Base-by-base conservation (phyloP, 2,113 vertebrate genomes). In the Leucopternis melanops region DNA sequence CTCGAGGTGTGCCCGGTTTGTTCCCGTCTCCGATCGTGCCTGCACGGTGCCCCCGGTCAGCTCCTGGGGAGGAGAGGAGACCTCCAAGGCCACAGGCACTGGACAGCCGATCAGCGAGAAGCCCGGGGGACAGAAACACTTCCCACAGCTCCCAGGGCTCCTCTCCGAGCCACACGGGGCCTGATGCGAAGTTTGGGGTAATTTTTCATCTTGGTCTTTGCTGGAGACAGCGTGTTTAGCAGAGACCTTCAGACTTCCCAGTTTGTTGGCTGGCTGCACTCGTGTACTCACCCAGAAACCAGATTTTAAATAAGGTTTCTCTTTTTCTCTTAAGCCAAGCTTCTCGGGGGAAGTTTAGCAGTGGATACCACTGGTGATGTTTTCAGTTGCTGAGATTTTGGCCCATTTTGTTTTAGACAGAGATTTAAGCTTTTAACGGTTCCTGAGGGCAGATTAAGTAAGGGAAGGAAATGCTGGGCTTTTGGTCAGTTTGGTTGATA, bases 111-210 rank as follows among this genome's bases (percentile, higher is more conserved):
- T 31, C 31, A n/a, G 18, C 0, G 0, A 81, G 77, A 44, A 74
- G 47, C 42, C 59, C 6, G 1, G 50, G 40, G 50, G 11, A 34
- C 62, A 84, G 42, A 67, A 85, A 86, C 0, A 1, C 55, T 27
- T 66, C 52, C 38, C 1, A 1, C 1, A 5, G 20, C 7, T 83
- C 29, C 55, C 1, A 1, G 2, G 6, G 20, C 7, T 83, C 29
- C 55, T 72, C 44, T 15, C 3, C 1, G 6, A 31, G 70, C 65
- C 3, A 2, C 0, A 3, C 0, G 0, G 52, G 19, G 50, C 71
- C 49, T 31, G 9, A 27, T 54, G 54, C 0, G 2, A 69, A 38
- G 31, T 31, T 58, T 47, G 65, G 67, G 22, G 11, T 44, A 9
- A 18, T 57, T 84, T 71, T 86, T 42, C 59, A 66, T 88, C n/a